Evolutionary conservation across 2,888 invertebrate species (phyloP), one percentile per base, ranked within the genome.

Genomic region (Drosophila austrosaltans): DNA sequence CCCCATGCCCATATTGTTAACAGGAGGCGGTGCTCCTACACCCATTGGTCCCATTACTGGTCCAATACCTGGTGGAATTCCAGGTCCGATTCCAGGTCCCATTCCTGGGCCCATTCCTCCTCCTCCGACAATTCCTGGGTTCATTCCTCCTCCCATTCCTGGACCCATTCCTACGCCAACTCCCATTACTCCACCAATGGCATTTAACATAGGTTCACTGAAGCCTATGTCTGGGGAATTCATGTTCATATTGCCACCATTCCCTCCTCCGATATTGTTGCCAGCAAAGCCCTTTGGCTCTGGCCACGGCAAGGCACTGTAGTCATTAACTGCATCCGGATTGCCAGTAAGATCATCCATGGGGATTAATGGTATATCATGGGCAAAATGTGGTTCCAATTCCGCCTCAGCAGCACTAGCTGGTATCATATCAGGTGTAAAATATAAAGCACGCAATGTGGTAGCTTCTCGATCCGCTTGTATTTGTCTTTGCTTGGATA

Each of bases 401-500:
- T 98, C 98, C 1, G 98, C 97, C 93, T 98, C 98, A 25, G 95
- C 94, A 0, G 98, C 94, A 30, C 96, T 95, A 89, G 98, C 98
- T 0, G 98, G 98, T 75, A 98, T 96, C 95, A 96, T 95, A 75
- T 95, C 94, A 83, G 95, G 95, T 81, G 95, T 95, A 91, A 97
- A 97, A 92, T 97, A 97, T 22, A 97, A 92, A 0, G 96, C 96
- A 88, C 96, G 96, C 25, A 98, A 93, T 2, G 97, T 96, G 44
- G 95, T 95, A 89, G 96, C 96, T 92, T 98, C 98, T 22, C 98
- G 94, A 62, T 97, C 96, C 77, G 96, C 96, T 92, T 98, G 98
- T 62, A 97, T 95, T 66, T 95, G 95, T 90, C 96, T 96, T 93
- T 99, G 98, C 89, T 95, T 94, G 90, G 98, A 98, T 88, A 96